Percentiles rank a stretch among this genome's conserved stretches.
phyloP scores from a whole-genome alignment of 2,888 invertebrate species.

The Clitarchus hookeri region DNA sequence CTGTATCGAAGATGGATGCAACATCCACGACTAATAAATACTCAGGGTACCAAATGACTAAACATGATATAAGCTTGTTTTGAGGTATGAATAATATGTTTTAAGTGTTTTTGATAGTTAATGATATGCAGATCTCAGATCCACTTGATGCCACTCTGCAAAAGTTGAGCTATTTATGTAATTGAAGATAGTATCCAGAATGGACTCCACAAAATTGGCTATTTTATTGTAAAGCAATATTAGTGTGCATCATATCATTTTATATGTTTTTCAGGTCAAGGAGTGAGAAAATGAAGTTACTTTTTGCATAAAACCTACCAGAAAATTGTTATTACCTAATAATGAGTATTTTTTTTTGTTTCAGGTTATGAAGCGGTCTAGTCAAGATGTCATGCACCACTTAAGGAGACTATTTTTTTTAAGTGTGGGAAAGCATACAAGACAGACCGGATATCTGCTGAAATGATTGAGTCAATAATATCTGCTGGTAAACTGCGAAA shows the following conservation, averaged over 20 bases:
- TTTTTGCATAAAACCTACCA: too few relatives aligned
- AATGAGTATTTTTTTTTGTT: neutral
- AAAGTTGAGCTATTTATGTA: neutral
- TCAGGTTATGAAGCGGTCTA: neutral
- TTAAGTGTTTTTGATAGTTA: neutral
- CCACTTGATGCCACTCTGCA: neutral
- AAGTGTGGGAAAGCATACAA: neutral
- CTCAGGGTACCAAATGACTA: too few relatives aligned
- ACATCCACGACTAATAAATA: too few relatives aligned
- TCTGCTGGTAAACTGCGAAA: slow-evolving; percentile 10
- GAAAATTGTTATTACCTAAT: too few relatives aligned
- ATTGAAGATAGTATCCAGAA: neutral
- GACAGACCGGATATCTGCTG: neutral
- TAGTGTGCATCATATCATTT: too few relatives aligned
- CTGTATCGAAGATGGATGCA: too few relatives aligned
- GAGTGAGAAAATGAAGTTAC: too few relatives aligned
- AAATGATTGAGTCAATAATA: slow-evolving; percentile 5
- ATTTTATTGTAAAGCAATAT: too few relatives aligned
- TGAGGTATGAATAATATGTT: too few relatives aligned
- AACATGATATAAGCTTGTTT: too few relatives aligned
- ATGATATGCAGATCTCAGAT: neutral
- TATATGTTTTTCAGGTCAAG: too few relatives aligned
- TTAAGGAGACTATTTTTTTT: neutral
- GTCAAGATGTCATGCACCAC: neutral
- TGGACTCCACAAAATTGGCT: neutral